A percentile compares a stretch with the other conserved stretches of the same genome.
Conservation (phyloP, 2,113 vertebrate species). For the Myiozetetes cayanensis region DNA sequence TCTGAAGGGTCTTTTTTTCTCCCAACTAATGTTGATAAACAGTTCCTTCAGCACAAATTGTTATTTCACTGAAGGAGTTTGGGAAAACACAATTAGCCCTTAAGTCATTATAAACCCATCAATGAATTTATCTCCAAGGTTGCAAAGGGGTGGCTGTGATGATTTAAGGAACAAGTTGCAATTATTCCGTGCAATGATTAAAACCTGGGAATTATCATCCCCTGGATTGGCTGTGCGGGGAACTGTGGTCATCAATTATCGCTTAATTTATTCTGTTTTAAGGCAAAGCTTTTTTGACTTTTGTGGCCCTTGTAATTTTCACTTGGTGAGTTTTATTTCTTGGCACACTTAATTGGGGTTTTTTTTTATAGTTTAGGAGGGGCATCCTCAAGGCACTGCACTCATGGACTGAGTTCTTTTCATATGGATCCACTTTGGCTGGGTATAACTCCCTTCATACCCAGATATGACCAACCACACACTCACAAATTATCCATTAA, state of each 20-base stretch:
- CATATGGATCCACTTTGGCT: accelerated
- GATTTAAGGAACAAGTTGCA: neutral
- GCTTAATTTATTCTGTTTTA: neutral
- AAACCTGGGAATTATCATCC: neutral
- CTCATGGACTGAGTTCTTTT: neutral
- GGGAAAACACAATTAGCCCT: neutral
- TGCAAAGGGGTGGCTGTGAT: neutral
- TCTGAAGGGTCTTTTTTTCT: neutral
- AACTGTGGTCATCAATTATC: neutral
- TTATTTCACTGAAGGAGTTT: neutral
- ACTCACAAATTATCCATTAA: no score
- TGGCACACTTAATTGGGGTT: neutral
- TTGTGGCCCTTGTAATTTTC: neutral
- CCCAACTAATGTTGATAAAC: neutral
- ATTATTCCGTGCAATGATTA: neutral
- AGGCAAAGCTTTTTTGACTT: neutral
- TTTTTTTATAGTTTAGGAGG: neutral
- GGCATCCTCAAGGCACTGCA: accelerated
- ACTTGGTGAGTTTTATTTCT: neutral
- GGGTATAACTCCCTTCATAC: no score
- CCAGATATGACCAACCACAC: accelerated
- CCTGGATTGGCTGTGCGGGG: neutral
- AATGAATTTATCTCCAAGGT: neutral
- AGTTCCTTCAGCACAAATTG: accelerated
- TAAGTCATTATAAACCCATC: neutral